phyloP scores from a whole-genome alignment of 2,113 vertebrate genomes.

The Cinclus cinclus region DNA sequence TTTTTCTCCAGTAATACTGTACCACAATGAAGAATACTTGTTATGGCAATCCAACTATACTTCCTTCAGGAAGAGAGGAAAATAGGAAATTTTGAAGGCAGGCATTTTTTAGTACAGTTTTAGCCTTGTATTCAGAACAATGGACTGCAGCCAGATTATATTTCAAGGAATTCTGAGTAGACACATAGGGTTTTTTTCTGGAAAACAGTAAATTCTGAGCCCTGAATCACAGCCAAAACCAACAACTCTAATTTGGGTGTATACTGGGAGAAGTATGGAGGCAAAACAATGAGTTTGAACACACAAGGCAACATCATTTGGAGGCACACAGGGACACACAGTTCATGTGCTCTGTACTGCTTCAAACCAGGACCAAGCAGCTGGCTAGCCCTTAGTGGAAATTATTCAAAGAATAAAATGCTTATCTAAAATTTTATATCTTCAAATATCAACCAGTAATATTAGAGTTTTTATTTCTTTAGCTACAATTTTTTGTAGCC shows the following conservation, averaged over 20 bases:
- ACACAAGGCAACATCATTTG: neutral
- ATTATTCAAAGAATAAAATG: neutral
- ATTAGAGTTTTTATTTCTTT: neutral
- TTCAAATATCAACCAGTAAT: neutral
- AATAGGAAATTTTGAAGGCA: neutral
- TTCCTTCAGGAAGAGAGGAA: neutral
- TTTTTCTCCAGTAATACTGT: neutral
- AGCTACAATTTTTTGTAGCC: neutral
- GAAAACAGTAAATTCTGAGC: conserved; percentile 3
- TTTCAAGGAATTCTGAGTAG: neutral
- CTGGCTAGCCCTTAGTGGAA: neutral
- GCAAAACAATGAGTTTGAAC: neutral
- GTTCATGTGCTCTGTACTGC: neutral
- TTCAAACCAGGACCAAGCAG: neutral
- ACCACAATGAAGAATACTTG: neutral
- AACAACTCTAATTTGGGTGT: neutral
- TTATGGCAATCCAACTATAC: neutral
- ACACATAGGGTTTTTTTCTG: neutral
- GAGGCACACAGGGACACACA: neutral
- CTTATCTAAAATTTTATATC: neutral
- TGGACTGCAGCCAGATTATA: neutral
- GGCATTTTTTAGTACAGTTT: neutral
- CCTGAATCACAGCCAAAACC: neutral
- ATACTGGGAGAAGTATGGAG: neutral
- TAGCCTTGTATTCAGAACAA: neutral